Percentiles rank a stretch among this genome's conserved stretches.
These are phyloP conservation scores for Lobophora halterata DNA, from an alignment of 2,888 invertebrate species.

Conservation along the genomic window DNA sequence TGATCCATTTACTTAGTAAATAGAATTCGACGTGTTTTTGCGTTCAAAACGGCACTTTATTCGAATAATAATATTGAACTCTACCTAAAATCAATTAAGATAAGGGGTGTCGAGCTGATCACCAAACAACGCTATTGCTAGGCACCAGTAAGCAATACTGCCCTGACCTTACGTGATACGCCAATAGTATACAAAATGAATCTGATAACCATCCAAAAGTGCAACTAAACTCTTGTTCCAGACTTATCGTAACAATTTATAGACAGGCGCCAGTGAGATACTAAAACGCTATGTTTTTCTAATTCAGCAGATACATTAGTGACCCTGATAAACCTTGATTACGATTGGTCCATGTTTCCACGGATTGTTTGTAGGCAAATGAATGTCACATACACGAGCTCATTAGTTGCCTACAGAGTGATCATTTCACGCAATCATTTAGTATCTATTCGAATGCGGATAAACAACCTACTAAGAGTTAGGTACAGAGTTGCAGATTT, in stretches of 20 bases:
- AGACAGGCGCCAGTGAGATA: constrained; percentile 59
- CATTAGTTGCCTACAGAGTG: constrained; percentile 43
- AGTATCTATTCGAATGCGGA: too few relatives aligned
- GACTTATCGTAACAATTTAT: constrained; percentile 33
- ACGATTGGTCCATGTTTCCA: constrained; percentile 49
- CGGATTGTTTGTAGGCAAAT: constrained; percentile 49
- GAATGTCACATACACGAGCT: constrained; percentile 44
- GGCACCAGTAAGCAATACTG: too few relatives aligned
- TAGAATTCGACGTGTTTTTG: too few relatives aligned
- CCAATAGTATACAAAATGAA: too few relatives aligned
- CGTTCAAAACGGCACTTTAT: too few relatives aligned
- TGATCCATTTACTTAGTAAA: too few relatives aligned
- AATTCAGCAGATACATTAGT: constrained; percentile 50
- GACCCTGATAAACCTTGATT: constrained; percentile 72
- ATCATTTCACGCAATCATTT: constrained; percentile 10
- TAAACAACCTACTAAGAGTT: too few relatives aligned
- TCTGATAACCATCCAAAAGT: too few relatives aligned
- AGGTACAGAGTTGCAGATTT: too few relatives aligned
- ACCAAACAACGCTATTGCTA: constrained; percentile 7
- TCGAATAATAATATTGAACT: too few relatives aligned
- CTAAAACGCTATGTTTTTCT: constrained; percentile 55
- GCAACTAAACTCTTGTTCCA: constrained; percentile 14
- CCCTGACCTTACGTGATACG: constrained; percentile 12
- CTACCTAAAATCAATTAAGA: constrained; percentile 23
- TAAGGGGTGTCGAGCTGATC: constrained; percentile 2